A percentile compares a stretch with the other conserved stretches of the same genome.
Conservation (phyloP, 2,113 vertebrate species). For the Paralichthys olivaceus region DNA sequence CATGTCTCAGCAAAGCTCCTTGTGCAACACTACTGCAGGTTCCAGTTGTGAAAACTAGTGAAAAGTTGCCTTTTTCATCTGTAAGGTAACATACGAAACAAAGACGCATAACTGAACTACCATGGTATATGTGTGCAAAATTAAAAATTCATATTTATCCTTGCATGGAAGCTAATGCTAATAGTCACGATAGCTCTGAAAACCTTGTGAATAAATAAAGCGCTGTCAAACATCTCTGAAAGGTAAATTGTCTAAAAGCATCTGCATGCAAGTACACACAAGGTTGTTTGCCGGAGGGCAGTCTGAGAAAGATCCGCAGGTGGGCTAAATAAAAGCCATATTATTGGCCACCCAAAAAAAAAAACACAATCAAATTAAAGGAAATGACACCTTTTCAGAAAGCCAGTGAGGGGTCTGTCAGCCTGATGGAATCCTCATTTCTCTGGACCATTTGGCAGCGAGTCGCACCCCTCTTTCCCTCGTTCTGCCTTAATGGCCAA, state of each 20-base stretch:
- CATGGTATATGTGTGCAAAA: neutral
- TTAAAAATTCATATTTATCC: constrained; percentile 6
- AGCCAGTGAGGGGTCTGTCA: constrained; percentile 76
- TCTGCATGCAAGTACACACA: constrained; percentile 29
- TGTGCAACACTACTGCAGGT: neutral
- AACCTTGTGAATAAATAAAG: constrained; percentile 9
- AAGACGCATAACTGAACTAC: too few species aligned
- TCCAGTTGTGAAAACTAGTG: neutral
- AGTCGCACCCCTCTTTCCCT: constrained; percentile 59
- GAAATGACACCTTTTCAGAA: constrained; percentile 83
- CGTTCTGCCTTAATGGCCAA: constrained; percentile 76
- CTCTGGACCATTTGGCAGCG: constrained; percentile 78
- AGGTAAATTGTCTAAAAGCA: constrained; percentile 44
- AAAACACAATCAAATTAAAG: constrained; percentile 82
- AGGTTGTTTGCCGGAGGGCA: constrained; percentile 46
- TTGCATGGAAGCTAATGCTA: constrained; percentile 1
- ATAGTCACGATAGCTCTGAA: neutral
- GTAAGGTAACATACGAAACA: too few species aligned
- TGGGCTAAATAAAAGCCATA: constrained; percentile 79
- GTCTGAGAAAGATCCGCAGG: constrained; percentile 54
- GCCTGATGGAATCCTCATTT: constrained; percentile 81
- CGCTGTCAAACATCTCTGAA: constrained; percentile 23
- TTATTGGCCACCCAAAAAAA: constrained; percentile 75
- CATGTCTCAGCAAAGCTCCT: too few species aligned
- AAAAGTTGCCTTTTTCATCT: too few species aligned